Evolutionary conservation across 2,113 vertebrate species (phyloP), one percentile per base, ranked within the genome.

Genomic region (Hassar affinis): DNA sequence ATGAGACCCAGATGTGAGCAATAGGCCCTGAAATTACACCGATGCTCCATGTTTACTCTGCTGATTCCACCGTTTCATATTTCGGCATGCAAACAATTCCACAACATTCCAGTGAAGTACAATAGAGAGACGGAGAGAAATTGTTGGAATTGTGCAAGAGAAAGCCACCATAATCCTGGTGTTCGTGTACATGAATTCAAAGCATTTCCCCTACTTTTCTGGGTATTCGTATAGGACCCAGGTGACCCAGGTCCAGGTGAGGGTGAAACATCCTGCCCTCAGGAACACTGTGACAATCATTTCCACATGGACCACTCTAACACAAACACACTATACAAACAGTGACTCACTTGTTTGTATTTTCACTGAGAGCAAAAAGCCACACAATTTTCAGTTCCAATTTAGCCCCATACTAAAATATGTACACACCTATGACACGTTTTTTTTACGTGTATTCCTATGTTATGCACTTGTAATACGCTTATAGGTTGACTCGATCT

Each of bases 41-140:
- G 85, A 88, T 82, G 81, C 87, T 86, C 85, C 81, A 81, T 90
- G 93, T 91, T 92, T 90, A 92, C 90, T 92, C 87, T 89, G 89
- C 88, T 92, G 91, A 93, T 20, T 88, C 88, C 91, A 90, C 91
- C 88, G 91, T 84, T 89, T 91, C 92, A 93, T 90, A 92, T 91
- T 91, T 86, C 72, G 93, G 93, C 91, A 95, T 94, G 87, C 93
- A 88, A 93, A 92, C 91, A 88, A 94, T 93, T 90, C 90, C 76
- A 79, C 85, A 90, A 91, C 93, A 92, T 93, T 89, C 90, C 91
- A 90, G 62, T 76, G 86, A 88, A 91, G 85, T 82, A 84, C 49
- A 79, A 85, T 80, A 64, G 87, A 71, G 85, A 71, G 89, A 85
- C 87, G 35, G 90, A 89, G 68, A 86, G 88, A 91, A 90, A 91